Evolutionary conservation across 1,140 invertebrate species (phyloP).

Genomic region (Galleria mellonella): DNA sequence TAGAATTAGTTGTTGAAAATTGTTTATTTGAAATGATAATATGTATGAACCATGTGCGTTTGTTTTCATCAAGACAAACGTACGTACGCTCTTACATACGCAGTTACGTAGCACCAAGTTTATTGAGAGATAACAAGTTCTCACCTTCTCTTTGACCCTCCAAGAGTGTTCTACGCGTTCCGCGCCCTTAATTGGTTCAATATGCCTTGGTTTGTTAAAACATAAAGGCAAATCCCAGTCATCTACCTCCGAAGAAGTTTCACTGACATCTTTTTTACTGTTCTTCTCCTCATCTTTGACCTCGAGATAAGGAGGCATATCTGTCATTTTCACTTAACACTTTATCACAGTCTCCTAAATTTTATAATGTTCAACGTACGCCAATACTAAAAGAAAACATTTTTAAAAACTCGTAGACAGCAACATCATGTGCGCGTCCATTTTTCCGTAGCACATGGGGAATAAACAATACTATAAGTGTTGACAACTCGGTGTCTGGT

Average conservation of each 20-base stretch:
- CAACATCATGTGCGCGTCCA: constrained; percentile 62
- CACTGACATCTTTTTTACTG: constrained; percentile 87
- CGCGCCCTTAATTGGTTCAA: constrained; percentile 83
- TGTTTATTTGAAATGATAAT: background rate
- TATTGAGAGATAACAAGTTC: constrained; percentile 19
- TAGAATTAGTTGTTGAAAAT: background rate
- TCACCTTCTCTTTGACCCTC: constrained; percentile 93
- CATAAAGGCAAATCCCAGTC: constrained; percentile 80
- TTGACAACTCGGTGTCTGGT: constrained; percentile 23
- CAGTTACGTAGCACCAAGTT: constrained; percentile 21
- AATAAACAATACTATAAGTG: constrained; percentile 48
- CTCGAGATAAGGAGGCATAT: constrained; percentile 67
- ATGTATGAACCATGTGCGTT: constrained; percentile 46
- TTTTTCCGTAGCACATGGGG: constrained; percentile 63
- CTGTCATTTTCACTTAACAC: constrained; percentile 66
- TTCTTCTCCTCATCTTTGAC: constrained; percentile 70
- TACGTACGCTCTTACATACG: constrained; percentile 25
- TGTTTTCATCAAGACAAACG: constrained; percentile 39
- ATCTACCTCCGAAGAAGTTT: constrained; percentile 84
- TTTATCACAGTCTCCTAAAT: constrained; percentile 32
- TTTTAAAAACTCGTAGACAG: constrained; percentile 36
- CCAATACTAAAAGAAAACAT: constrained; percentile 46
- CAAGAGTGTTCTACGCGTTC: constrained; percentile 86
- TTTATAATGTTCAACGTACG: constrained; percentile 34
- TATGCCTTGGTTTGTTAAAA: constrained; percentile 83